phyloP scores from a whole-genome alignment of 2,113 vertebrate species.

The Trogon melanurus region DNA sequence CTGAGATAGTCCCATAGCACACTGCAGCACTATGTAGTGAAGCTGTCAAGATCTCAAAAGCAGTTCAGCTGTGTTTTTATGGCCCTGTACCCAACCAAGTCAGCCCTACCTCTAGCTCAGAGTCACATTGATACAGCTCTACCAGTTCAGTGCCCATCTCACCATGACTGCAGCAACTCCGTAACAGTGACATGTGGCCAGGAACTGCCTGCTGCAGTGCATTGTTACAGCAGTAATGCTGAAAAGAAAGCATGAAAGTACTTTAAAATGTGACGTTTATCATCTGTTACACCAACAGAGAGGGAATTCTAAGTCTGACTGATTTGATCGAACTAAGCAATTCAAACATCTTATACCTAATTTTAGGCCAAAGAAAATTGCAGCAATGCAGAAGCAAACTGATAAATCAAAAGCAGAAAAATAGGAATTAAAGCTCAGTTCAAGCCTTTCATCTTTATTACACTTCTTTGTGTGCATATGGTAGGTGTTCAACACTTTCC shows the following conservation, averaged over 20 bases:
- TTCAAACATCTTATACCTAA: constrained; percentile 9
- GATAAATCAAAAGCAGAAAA: constrained; percentile 63
- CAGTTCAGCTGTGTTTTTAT: background rate
- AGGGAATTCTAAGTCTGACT: background rate
- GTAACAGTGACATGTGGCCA: background rate
- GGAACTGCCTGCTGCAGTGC: background rate
- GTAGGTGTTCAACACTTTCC: constrained; percentile 39
- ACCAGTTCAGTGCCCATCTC: background rate
- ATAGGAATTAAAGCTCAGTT: constrained; percentile 48
- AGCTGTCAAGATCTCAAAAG: background rate
- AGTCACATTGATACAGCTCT: background rate
- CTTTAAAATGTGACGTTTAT: background rate
- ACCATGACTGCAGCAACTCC: background rate
- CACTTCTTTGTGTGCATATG: constrained; percentile 43
- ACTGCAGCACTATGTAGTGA: background rate
- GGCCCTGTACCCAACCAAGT: background rate
- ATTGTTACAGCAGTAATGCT: background rate
- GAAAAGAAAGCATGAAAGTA: background rate
- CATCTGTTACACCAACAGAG: background rate
- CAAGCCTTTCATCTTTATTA: constrained; percentile 58
- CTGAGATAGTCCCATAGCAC: background rate
- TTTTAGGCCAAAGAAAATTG: constrained; percentile 32
- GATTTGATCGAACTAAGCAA: background rate
- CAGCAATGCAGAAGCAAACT: constrained; percentile 23
- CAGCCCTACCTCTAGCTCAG: background rate